Evolutionary conservation across 2,113 vertebrate species (phyloP).

Genomic region (Tor tambroides): DNA sequence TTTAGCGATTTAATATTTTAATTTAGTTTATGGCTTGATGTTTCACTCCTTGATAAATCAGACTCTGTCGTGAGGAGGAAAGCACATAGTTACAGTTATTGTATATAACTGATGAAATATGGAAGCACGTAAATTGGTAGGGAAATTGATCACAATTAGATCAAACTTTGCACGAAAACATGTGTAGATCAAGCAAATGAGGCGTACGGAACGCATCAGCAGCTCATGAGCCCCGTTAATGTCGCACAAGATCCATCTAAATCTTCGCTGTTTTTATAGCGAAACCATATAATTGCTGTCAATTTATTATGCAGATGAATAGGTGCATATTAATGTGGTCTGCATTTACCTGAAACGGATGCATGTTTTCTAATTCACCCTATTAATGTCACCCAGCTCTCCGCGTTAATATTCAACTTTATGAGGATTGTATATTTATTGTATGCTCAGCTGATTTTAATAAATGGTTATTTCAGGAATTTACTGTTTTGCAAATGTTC

Average conservation of each 20-base stretch:
- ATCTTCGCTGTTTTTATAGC: slow-evolving; percentile 77
- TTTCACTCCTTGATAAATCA: not conserved
- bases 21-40: slow-evolving; percentile 23
- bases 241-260: slow-evolving; percentile 77
- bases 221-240: slow-evolving; percentile 82
- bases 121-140: slow-evolving; percentile 62
- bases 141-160: slow-evolving; percentile 76
- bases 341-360: slow-evolving; percentile 28
- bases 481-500: slow-evolving; percentile 85
- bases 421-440: slow-evolving; percentile 75
- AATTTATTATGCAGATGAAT: slow-evolving; percentile 75
- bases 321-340: slow-evolving; percentile 36
- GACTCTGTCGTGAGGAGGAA: not conserved
- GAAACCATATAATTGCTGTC: slow-evolving; percentile 75
- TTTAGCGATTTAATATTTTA: slow-evolving; percentile 27
- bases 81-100: slow-evolving; percentile 15
- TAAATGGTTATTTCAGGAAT: slow-evolving; percentile 83
- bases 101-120: slow-evolving; percentile 67
- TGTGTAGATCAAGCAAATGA: slow-evolving; percentile 81
- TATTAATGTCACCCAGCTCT: slow-evolving; percentile 19
- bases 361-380: not conserved
- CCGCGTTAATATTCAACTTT: slow-evolving; percentile 79
- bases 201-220: slow-evolving; percentile 82
- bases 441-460: slow-evolving; percentile 87
- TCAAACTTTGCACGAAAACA: slow-evolving; percentile 77